phyloP scores from a whole-genome alignment of 2,113 vertebrate genomes.

The Cairina moschata region DNA sequence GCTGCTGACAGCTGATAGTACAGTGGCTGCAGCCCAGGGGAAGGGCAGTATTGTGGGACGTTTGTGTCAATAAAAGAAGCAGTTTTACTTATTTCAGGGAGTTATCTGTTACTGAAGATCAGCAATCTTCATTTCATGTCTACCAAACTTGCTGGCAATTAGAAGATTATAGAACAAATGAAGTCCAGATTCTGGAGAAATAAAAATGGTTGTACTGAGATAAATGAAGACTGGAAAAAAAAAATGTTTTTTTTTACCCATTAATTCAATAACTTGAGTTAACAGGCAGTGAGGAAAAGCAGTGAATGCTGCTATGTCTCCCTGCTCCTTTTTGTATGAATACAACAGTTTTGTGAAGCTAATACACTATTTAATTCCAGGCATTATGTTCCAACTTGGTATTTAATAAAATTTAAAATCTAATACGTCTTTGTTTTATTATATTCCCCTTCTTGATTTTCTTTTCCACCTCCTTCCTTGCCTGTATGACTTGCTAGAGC shows the following conservation, averaged over 20 bases:
- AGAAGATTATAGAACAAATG: neutral
- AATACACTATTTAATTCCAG: neutral
- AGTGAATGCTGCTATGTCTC: neutral
- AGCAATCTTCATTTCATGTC: neutral
- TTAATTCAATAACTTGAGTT: neutral
- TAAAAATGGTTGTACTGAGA: neutral
- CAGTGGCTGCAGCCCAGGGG: neutral
- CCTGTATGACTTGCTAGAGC: neutral
- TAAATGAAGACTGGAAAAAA: neutral
- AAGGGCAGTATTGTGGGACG: neutral
- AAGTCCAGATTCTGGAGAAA: neutral
- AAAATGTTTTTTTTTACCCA: neutral
- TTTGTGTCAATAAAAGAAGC: neutral
- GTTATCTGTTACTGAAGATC: neutral
- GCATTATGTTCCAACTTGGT: neutral
- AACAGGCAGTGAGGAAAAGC: neutral
- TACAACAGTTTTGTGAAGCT: neutral
- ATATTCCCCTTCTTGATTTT: neutral
- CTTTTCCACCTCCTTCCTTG: neutral
- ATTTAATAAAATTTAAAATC: constrained; percentile 33
- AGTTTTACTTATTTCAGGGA: neutral
- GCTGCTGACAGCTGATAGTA: neutral
- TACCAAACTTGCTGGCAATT: neutral
- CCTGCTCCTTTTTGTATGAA: neutral
- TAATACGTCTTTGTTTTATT: neutral